Evolutionary conservation across 2,113 vertebrate genomes (phyloP).

Genomic region (Scortum barcoo): DNA sequence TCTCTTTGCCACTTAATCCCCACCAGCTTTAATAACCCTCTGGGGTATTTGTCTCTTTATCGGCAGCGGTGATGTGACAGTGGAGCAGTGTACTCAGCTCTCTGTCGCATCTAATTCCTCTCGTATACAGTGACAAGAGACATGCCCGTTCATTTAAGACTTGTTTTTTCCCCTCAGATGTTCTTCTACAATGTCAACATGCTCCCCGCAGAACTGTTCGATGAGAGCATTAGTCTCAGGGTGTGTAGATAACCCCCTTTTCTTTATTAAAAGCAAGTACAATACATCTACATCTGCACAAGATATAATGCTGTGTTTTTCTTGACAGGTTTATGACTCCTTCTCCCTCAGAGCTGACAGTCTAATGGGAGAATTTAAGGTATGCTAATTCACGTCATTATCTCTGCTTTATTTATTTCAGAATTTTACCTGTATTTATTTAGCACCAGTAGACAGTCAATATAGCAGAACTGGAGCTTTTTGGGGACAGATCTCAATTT

Average conservation of each 20-base stretch:
- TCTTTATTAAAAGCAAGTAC: too few relatives aligned
- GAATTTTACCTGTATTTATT: not conserved
- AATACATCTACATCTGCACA: not conserved
- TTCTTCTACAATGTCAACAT: conserved; percentile 98
- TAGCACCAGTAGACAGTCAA: too few relatives aligned
- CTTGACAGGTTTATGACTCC: conserved; percentile 91
- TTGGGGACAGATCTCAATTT: not conserved
- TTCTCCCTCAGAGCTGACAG: conserved; percentile 92
- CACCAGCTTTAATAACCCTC: conserved; percentile 23
- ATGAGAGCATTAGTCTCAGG: conserved; percentile 91
- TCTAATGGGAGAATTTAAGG: conserved; percentile 97
- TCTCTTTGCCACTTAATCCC: conserved; percentile 14
- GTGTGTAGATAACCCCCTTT: conserved; percentile 80
- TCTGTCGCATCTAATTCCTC: conserved; percentile 25
- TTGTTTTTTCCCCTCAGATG: conserved; percentile 81
- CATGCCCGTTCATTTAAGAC: not conserved
- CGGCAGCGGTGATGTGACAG: conserved; percentile 10
- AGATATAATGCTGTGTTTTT: conserved; percentile 9
- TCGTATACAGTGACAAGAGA: not conserved
- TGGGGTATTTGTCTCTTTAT: conserved; percentile 39
- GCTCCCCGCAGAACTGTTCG: conserved; percentile 92
- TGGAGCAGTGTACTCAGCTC: conserved; percentile 25
- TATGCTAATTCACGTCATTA: conserved; percentile 61
- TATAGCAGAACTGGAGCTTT: not conserved
- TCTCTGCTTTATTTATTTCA: not conserved